Conservation (phyloP, 2,113 vertebrate genomes). For the Oryzias melastigma region DNA sequence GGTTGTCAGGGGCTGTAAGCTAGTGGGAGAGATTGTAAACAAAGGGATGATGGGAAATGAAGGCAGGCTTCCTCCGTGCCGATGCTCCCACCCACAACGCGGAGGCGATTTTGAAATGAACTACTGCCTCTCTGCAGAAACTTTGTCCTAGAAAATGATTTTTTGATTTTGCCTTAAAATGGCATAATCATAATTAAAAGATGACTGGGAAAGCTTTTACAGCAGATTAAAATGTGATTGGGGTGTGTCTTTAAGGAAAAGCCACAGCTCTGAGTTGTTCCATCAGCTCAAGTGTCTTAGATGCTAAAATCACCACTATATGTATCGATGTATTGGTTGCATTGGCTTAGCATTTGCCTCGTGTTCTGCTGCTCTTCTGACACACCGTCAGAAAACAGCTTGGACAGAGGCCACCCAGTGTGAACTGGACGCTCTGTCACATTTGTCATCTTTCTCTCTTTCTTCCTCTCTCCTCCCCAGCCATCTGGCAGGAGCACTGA, state of each 20-base stretch:
- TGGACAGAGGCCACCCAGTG: conserved; percentile 42
- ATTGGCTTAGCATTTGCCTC: conserved; percentile 13
- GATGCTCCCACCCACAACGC: too few species aligned
- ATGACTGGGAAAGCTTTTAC: too few species aligned
- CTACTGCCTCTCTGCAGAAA: too few species aligned
- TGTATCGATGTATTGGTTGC: conserved; percentile 1
- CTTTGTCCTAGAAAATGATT: too few species aligned
- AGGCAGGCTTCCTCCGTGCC: too few species aligned
- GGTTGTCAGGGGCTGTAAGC: too few species aligned
- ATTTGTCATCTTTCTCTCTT: conserved; percentile 19
- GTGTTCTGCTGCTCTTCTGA: conserved; percentile 37
- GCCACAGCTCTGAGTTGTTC: conserved; percentile 46
- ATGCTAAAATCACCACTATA: conserved; percentile 12
- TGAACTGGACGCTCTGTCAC: conserved; percentile 32
- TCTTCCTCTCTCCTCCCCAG: conserved; percentile 13
- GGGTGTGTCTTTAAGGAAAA: conserved; percentile 16
- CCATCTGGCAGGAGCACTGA: conserved; percentile 33
- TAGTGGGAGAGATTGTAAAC: too few species aligned
- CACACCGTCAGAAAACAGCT: conserved; percentile 36
- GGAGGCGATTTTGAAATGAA: too few species aligned
- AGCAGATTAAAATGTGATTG: too few species aligned
- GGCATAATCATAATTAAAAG: too few species aligned
- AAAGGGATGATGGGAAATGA: too few species aligned
- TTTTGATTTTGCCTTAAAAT: too few species aligned
- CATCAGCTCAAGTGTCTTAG: conserved; percentile 39